Evolutionary conservation across 2,888 invertebrate species (phyloP), one percentile per base, ranked within the genome.

Genomic region (Acleris cristana): DNA sequence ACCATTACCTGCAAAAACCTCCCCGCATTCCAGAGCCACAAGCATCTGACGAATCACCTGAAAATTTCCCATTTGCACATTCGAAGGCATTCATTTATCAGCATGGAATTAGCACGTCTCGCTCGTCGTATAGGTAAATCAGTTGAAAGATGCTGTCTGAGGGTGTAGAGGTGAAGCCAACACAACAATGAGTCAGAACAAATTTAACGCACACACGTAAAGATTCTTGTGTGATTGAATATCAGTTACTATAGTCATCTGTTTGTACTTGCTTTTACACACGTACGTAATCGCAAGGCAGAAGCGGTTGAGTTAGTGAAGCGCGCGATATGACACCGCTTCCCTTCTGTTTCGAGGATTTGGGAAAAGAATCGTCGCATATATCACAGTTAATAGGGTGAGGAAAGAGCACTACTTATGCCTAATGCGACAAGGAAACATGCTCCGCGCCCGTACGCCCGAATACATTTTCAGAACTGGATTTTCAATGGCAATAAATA

Each of bases 331-430:
- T 90, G 89, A 87, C 86, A 80, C 78, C 81, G 80, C 79, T 82
- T 84, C 86, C 87, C 88, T 87, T 88, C 86, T 87, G 89, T 89
- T 85, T 83, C 81, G 81, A 82, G 89, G 90, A 86, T 90, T 90
- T 86, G 82, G 86, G 72, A 85, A 92, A 92, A 92, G 92, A 92
- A 92, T 92, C 81, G 90, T 86, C 90, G 87, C 89, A 92, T 92
- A 91, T 90, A 91, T 92, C 92, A 92, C 87, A 71, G 87, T 92
- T 92, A 92, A 92, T 92, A 92, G 92, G 92, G 91, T 87, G 89
- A 84, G 85, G 89, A 92, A 89, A 90, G 88, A 91, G 89, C 89
- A 92, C 91, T 92, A 89, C 92, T 92, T 92, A 90, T 90, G 89
- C 90, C 88, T 92, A 92, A 92, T 92, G 92, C 87, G 91, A 91